Evolutionary conservation across 2,888 invertebrate genomes (phyloP).

Genomic region (Aspidapion aeneum): DNA sequence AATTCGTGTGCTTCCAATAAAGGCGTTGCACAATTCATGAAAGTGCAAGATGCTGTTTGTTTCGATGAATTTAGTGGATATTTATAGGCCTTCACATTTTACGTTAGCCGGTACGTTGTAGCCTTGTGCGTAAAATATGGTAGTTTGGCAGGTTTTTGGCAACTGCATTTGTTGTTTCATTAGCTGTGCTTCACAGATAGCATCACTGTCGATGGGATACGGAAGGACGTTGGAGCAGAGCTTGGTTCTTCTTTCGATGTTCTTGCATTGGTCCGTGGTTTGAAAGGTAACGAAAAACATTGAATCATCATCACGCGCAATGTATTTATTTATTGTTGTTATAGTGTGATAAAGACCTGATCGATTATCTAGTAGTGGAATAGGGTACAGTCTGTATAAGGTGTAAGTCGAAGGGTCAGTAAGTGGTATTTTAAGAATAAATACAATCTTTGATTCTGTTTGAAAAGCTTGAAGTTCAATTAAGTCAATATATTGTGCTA

Average conservation of each 20-base stretch:
- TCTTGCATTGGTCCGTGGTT: constrained; percentile 13
- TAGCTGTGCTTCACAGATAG: constrained; percentile 15
- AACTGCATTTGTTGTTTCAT: constrained; percentile 2
- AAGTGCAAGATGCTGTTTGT: no score
- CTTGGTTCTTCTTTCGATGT: not conserved
- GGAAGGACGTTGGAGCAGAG: constrained; percentile 17
- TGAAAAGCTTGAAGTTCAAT: constrained; percentile 14
- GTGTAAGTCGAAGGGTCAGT: constrained; percentile 6
- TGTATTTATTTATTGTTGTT: constrained; percentile 8
- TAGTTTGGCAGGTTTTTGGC: not conserved
- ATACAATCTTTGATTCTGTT: constrained; percentile 8
- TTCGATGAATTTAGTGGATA: no score
- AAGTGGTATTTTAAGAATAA: constrained; percentile 11
- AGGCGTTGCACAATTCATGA: no score
- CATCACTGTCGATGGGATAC: constrained; percentile 17
- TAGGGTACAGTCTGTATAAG: constrained; percentile 1
- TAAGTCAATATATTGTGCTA: constrained; percentile 9
- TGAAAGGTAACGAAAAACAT: constrained; percentile 9
- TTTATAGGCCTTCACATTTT: no score
- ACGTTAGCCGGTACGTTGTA: no score
- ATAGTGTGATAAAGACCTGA: constrained; percentile 6
- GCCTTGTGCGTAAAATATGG: not conserved
- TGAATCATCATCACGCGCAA: constrained; percentile 14
- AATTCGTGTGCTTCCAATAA: no score
- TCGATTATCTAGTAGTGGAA: constrained; percentile 10